Evolutionary conservation across 2,113 vertebrate genomes (phyloP).

Genomic region (Pteropus alecto): DNA sequence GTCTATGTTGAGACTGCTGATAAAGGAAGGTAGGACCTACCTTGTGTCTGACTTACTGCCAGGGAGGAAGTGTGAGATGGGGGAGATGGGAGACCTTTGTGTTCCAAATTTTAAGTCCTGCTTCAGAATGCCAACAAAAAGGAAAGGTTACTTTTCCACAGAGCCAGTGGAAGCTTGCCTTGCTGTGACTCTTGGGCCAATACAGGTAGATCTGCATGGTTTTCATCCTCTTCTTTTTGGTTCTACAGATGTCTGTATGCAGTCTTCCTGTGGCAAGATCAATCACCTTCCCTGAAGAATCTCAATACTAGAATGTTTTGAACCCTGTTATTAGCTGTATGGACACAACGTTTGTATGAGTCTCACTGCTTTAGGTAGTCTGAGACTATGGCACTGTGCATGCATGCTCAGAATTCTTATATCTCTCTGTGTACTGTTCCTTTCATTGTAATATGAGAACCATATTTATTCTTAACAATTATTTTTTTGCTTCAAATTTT

Average conservation of each 20-base stretch:
- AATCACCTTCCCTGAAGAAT: not conserved
- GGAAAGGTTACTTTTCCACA: not conserved
- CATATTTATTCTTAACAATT: not conserved
- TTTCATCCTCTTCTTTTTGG: not conserved
- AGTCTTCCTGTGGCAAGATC: not conserved
- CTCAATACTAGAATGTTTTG: not conserved
- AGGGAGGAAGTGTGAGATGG: not conserved
- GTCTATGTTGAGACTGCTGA: not conserved
- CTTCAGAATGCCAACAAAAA: not conserved
- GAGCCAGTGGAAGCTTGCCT: not conserved
- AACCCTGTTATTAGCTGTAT: accelerated
- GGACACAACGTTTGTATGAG: not conserved
- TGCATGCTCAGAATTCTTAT: not conserved
- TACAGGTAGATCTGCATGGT: accelerated
- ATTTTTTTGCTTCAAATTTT: not conserved
- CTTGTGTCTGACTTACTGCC: not conserved
- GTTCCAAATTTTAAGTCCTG: not conserved
- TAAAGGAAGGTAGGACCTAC: not conserved
- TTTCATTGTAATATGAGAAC: not conserved
- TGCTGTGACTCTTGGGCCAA: not conserved
- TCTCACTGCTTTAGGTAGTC: not conserved
- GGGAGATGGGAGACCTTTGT: not conserved
- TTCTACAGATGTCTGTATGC: not conserved
- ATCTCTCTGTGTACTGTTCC: not conserved
- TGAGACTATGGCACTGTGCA: not conserved